Evolutionary conservation across 1,140 invertebrate species (phyloP).

Genomic region (Pachypeltis micranthus): DNA sequence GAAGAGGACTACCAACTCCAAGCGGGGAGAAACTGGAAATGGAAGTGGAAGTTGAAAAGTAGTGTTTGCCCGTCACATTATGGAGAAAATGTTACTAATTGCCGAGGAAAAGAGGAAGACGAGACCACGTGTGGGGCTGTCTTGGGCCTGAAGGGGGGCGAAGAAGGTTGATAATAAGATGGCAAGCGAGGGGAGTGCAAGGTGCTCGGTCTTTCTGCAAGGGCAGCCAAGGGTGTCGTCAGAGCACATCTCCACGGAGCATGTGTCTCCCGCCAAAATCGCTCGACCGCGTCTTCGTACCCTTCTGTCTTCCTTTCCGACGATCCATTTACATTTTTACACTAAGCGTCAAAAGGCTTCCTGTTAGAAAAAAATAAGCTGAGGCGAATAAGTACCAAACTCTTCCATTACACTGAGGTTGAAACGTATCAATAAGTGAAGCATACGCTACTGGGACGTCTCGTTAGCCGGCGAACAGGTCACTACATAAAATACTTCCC

Average conservation of each 20-base stretch:
- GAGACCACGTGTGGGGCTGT: not conserved
- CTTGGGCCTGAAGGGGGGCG: no score
- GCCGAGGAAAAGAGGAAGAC: conserved; percentile 1
- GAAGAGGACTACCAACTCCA: no score
- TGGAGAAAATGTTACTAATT: conserved; percentile 2
- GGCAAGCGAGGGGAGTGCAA: not conserved
- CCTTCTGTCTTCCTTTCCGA: not conserved
- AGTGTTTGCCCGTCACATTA: not conserved
- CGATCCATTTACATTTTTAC: not conserved
- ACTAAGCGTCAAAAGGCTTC: no score
- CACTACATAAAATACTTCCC: no score
- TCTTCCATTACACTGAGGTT: no score
- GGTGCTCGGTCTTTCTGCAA: conserved; percentile 9
- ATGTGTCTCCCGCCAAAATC: conserved; percentile 7
- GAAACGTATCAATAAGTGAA: no score
- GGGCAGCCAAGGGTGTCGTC: conserved; percentile 5
- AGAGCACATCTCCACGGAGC: not conserved
- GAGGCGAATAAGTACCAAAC: no score
- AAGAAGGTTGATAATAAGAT: no score
- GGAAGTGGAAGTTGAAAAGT: not conserved
- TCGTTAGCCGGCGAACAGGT: no score
- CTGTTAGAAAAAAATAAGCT: no score
- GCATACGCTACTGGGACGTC: no score
- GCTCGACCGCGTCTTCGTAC: not conserved
- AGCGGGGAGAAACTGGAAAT: no score